Base-by-base conservation (phyloP, 2,888 invertebrate genomes). In the Hypselothyrea guttata region DNA sequence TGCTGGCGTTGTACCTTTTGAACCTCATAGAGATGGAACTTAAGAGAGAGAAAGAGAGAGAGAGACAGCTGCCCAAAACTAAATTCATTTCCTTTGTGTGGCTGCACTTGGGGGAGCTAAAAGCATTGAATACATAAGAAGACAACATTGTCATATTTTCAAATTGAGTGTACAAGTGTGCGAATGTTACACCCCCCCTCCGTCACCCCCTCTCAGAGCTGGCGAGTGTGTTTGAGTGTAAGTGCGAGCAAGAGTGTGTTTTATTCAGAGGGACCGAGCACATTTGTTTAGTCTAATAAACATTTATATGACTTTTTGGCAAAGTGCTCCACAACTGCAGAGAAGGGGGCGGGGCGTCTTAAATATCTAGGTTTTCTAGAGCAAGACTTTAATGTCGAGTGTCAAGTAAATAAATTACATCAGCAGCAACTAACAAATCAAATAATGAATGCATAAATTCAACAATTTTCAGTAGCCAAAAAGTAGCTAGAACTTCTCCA, bases 91-190 rank as follows among this genome's bases (percentile, higher is more conserved):
- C 54, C 67, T 62, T 71, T 82, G 62, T 78, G 40, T 55, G 46
- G 46, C 40, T 58, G 44, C 51, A 55, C 46, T 53, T 60, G 64
- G 38, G 62, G 62, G 34, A 49, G 72, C 41, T 81, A 72, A 84
- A 81, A 84, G 82, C 79, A 81, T 77, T 84, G 79, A 81, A 81
- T 81, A 81, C 75, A 49, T 75, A 68, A 75, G 51, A 54, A 71
- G 77, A 81, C 71, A 67, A 64, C 68, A 84, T 75, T 82, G 82
- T 77, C 75, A 84, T 84, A 82, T 82, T 82, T 82, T 82, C 78
- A 84, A 81, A 81, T 84, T 73, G 78, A 74, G 73, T 82, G 69
- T 63, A 65, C 64, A 67, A 84, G 77, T 76, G 71, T 42, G 37
- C 67, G 49, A 48, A n/a, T n/a, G n/a, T n/a, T n/a, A n/a, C n/a